Evolutionary conservation across 1,140 invertebrate genomes (phyloP).

Genomic region (Drosophila nikananu): DNA sequence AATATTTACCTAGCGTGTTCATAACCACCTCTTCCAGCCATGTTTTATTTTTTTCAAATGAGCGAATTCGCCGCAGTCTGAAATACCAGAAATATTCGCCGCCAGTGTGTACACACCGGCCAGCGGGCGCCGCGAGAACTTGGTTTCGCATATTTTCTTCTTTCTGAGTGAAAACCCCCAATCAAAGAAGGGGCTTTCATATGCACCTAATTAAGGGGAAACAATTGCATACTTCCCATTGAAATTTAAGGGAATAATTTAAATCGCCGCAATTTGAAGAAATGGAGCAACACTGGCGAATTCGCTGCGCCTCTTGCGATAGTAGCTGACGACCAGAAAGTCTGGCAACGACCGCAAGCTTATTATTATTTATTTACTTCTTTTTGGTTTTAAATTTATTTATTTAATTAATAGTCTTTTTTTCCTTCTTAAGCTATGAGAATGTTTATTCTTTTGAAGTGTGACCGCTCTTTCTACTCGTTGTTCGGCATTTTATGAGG

Average conservation of each 20-base stretch:
- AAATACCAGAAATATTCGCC: conserved; percentile 41
- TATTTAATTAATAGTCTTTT: too few relatives aligned
- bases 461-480: too few relatives aligned
- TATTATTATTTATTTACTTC: too few relatives aligned
- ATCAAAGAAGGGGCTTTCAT: neutral
- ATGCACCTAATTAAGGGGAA: neutral
- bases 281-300: conserved; percentile 27
- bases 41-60: conserved; percentile 85
- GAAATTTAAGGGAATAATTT: neutral
- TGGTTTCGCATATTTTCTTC: neutral
- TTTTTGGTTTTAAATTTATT: too few relatives aligned
- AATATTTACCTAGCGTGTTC: conserved; percentile 86
- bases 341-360: too few relatives aligned
- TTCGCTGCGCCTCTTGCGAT: conserved; percentile 28
- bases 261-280: neutral
- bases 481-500: too few relatives aligned
- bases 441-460: too few relatives aligned
- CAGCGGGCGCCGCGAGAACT: neutral
- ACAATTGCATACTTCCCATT: neutral
- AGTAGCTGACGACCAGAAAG: too few relatives aligned
- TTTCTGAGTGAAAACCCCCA: neutral
- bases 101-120: conserved; percentile 67
- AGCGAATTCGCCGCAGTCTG: conserved; percentile 82
- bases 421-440: too few relatives aligned
- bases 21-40: conserved; percentile 85